Evolutionary conservation across 2,113 vertebrate species (phyloP), one percentile per base, ranked within the genome.

Genomic region (Tachycineta bicolor): DNA sequence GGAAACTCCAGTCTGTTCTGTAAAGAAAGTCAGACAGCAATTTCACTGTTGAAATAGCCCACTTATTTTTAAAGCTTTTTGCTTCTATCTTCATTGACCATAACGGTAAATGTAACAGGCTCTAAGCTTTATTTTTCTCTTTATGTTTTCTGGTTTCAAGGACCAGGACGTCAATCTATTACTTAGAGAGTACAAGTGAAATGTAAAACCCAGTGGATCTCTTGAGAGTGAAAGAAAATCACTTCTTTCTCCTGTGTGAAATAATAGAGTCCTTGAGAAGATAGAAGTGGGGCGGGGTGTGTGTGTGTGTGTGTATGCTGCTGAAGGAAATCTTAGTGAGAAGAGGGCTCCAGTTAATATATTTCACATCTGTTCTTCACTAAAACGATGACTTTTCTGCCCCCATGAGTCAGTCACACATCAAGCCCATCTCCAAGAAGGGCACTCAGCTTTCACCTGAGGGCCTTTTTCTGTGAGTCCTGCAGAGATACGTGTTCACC

Each of bases 361-460:
- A 83, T 87, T 90, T 92, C 91, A 74, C 64, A 94, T 92, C 83
- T 93, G 68, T 90, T 93, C 76, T 78, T 93, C 64, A 44, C 76
- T 86, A 55, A 78, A 94, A 56, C 63, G 16, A 70, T 83, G 60
- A 25, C 22, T 78, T 11, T 94, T 73, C 60, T 70, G 79, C 60
- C 89, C 70, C 71, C 14, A 8, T 20, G 39, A 83, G 46, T 80
- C 52, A 63, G 47, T 46, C 67, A 50, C 64, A 34, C 39, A 39
- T 69, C 68, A 81, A 92, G 43, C 52, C 64, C 58, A 70, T 67
- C 37, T 86, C 47, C 73, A 86, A 39, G 55, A 49, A 77, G 37
- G 37, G 50, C 75, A 92, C 59, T 93, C 29, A 55, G 79, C 79
- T 77, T 88, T 88, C 63, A 74, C 60, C 37, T 59, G 74, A 69